Evolutionary conservation across 2,888 invertebrate species (phyloP).

Genomic region (Caenorhabditis wallacei): DNA sequence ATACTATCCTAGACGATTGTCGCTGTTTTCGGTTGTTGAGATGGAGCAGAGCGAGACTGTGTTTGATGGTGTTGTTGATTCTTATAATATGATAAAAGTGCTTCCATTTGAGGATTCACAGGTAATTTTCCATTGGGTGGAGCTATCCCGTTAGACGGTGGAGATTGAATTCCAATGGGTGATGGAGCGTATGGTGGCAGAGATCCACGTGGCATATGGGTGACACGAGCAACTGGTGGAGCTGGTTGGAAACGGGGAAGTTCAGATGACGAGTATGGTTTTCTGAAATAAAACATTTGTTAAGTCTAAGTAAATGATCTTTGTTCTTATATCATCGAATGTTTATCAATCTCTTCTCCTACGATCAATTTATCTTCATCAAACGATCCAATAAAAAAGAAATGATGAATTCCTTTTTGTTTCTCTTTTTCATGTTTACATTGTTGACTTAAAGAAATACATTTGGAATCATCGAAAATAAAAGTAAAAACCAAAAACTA

Average conservation of each 20-base stretch:
- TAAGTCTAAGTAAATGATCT: no score
- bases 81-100: slow-evolving; percentile 75
- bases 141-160: slow-evolving; percentile 4
- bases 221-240: slow-evolving; percentile 61
- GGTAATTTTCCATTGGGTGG: slow-evolving; percentile 61
- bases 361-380: no score
- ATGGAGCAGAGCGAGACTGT: slow-evolving; percentile 39
- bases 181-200: slow-evolving; percentile 63
- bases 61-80: slow-evolving; percentile 58
- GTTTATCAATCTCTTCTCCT: no score
- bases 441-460: no score
- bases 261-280: slow-evolving; percentile 64
- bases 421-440: no score
- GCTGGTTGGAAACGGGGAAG: slow-evolving; percentile 70
- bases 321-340: no score
- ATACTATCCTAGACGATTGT: slow-evolving; percentile 71
- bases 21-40: slow-evolving; percentile 71
- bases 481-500: slow-evolving; percentile 5
- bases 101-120: slow-evolving; percentile 78
- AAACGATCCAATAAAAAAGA: no score
- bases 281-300: slow-evolving; percentile 30
- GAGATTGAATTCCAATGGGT: not conserved
- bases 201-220: slow-evolving; percentile 62
- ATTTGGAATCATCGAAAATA: not conserved
- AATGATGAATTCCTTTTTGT: no score